Base-by-base conservation (phyloP, 2,113 vertebrate species). In the Daubentonia madagascariensis region DNA sequence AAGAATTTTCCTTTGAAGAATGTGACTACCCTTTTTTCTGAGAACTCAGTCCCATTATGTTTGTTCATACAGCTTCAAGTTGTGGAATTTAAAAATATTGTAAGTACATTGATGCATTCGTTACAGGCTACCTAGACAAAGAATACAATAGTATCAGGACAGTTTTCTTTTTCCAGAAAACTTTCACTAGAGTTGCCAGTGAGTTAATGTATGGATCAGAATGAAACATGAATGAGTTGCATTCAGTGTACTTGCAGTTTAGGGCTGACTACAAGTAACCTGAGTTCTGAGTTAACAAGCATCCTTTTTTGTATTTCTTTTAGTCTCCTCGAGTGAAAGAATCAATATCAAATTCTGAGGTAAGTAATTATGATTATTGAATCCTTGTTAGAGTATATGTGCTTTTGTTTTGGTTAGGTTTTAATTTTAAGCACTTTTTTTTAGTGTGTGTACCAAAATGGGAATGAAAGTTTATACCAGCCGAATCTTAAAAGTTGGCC, bases 251-350 rank as follows among this genome's bases (percentile, higher is more conserved):
- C 45, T 43, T 37, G 43, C 75, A 91, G 22, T 90, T 81, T 84
- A n/a, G 22, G n/a, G n/a, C 81, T 85, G 79, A 52, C 40, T 83
- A 0, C 8, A 40, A 30, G 35, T 70, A 57, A 63, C 59, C 45
- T 23, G n/a, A 85, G 65, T 57, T 94, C 48, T 61, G 43, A 92
- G 14, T 91, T 97, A 98, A 97, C 43, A 45, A 10, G 68, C 37
- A 2, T 92, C 81, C 68, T 96, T 88, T 98, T 98, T 98, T 94
- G 89, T 98, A 63, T 98, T 97, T 98, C 98, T 98, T 98, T 97
- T 94, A 99, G 99, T 99, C 99, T 97, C 99, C 99, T 35, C 99
- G 99, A 99, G 99, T 99, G 98, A 99, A 99, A 98, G 99, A 99
- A 95, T 99, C 99, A 94, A 95, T 98, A 79, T 98, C 99, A 97